Evolutionary conservation across 2,113 vertebrate species (phyloP).

Genomic region (Podocnemis expansa): DNA sequence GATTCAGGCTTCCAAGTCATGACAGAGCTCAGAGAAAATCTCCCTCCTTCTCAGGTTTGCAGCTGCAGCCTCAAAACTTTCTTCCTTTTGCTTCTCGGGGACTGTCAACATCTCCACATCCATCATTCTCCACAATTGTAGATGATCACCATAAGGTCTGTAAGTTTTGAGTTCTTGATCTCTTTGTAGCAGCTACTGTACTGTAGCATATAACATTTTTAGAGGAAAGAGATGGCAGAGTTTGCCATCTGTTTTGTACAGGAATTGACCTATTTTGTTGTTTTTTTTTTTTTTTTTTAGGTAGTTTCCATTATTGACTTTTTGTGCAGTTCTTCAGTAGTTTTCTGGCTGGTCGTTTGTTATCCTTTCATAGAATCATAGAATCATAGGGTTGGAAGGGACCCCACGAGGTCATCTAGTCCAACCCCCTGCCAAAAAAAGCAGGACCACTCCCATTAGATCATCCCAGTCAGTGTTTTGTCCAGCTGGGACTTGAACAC

Average conservation of each 20-base stretch:
- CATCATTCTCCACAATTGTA: neutral
- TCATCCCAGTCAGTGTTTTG: too few relatives aligned
- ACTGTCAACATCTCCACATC: fast-evolving
- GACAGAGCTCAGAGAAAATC: neutral
- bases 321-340: neutral
- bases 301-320: neutral
- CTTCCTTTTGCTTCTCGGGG: neutral
- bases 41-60: neutral
- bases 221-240: neutral
- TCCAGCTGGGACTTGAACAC: too few relatives aligned
- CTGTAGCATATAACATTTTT: neutral
- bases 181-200: neutral
- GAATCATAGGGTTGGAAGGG: too few relatives aligned
- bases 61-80: neutral
- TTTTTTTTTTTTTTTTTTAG: neutral
- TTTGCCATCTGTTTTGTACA: neutral
- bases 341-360: neutral
- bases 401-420: too few relatives aligned
- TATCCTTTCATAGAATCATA: too few relatives aligned
- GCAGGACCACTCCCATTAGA: too few relatives aligned
- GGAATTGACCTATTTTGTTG: neutral
- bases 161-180: neutral
- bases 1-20: neutral
- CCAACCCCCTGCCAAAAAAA: too few relatives aligned
- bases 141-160: neutral